Evolutionary conservation across 2,797 vertebrate genomes (phyloP).

Genomic region (Siniperca undulata): DNA sequence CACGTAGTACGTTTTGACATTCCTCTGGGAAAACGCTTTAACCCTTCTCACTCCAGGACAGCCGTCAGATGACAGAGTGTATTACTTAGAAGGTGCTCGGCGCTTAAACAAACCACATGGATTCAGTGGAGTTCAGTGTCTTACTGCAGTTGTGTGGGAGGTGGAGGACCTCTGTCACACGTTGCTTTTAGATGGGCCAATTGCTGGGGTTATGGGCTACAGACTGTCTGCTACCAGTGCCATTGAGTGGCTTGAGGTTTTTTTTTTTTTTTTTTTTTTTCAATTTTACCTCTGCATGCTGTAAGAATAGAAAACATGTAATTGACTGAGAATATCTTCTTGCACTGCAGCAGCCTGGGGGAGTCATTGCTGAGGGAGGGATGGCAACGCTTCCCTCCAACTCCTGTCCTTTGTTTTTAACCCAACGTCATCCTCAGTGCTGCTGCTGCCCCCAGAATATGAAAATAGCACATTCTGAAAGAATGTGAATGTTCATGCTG

Average conservation of each 20-base stretch:
- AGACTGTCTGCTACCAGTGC: slow-evolving; percentile 5
- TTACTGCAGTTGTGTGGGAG: slow-evolving; percentile 57
- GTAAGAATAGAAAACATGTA: slow-evolving; percentile 39
- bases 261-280: not conserved
- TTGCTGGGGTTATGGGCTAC: slow-evolving; percentile 21
- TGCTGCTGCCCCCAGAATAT: slow-evolving; percentile 42
- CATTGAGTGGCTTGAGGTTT: slow-evolving; percentile 15
- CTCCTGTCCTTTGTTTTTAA: slow-evolving; percentile 56
- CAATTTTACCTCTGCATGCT: slow-evolving; percentile 11
- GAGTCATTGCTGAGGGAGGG: slow-evolving; percentile 27
- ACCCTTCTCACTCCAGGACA: slow-evolving; percentile 75
- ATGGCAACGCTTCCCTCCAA: slow-evolving; percentile 21
- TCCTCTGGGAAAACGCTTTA: slow-evolving; percentile 80
- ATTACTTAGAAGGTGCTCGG: slow-evolving; percentile 59
- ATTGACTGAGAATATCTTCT: slow-evolving; percentile 49
- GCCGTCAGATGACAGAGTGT: slow-evolving; percentile 69
- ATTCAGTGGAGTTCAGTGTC: slow-evolving; percentile 41
- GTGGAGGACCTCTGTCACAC: slow-evolving; percentile 51
- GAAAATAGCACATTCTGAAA: slow-evolving; percentile 39
- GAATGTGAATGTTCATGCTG: slow-evolving; percentile 19
- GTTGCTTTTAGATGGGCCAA: slow-evolving; percentile 47
- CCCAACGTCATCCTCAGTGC: slow-evolving; percentile 47
- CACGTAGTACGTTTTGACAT: slow-evolving; percentile 77
- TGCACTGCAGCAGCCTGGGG: slow-evolving; percentile 43
- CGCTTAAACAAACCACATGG: slow-evolving; percentile 19